phyloP scores from a whole-genome alignment of 2,797 vertebrate genomes.

The Tenualosa thibaudeaui region DNA sequence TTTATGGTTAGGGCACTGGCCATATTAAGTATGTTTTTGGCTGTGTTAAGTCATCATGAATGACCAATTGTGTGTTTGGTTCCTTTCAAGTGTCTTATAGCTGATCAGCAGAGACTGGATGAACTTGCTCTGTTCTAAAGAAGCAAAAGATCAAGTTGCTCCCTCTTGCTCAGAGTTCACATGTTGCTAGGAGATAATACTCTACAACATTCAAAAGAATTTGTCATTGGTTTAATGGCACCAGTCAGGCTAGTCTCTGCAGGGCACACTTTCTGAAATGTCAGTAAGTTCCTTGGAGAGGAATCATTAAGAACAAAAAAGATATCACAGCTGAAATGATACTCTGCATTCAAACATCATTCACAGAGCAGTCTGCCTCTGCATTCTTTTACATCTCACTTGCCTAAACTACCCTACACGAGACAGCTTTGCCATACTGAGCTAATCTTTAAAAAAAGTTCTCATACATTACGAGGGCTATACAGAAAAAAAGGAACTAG shows the following conservation, averaged over 20 bases:
- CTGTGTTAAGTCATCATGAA: not conserved
- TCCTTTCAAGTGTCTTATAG: conserved; percentile 55
- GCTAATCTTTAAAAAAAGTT: not conserved
- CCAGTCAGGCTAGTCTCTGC: conserved; percentile 64
- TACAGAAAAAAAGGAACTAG: not conserved
- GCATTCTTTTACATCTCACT: not conserved
- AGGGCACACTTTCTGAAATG: conserved; percentile 40
- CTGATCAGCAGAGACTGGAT: conserved; percentile 55
- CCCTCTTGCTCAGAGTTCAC: conserved; percentile 68
- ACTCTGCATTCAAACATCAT: not conserved
- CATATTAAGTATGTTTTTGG: not conserved
- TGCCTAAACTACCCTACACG: not conserved
- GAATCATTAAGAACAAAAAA: not conserved
- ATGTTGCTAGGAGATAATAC: conserved; percentile 71
- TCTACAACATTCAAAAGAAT: conserved; percentile 65
- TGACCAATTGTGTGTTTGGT: conserved; percentile 6
- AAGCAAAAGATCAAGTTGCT: conserved; percentile 69
- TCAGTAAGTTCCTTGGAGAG: conserved; percentile 31
- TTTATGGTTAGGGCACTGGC: not conserved
- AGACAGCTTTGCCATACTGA: not conserved
- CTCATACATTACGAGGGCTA: not conserved
- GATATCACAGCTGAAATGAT: not conserved
- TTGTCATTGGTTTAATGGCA: conserved; percentile 73
- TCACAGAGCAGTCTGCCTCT: not conserved
- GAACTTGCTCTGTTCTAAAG: conserved; percentile 66